Evolutionary conservation across 2,113 vertebrate species (phyloP).

Genomic region (Vombatus ursinus): DNA sequence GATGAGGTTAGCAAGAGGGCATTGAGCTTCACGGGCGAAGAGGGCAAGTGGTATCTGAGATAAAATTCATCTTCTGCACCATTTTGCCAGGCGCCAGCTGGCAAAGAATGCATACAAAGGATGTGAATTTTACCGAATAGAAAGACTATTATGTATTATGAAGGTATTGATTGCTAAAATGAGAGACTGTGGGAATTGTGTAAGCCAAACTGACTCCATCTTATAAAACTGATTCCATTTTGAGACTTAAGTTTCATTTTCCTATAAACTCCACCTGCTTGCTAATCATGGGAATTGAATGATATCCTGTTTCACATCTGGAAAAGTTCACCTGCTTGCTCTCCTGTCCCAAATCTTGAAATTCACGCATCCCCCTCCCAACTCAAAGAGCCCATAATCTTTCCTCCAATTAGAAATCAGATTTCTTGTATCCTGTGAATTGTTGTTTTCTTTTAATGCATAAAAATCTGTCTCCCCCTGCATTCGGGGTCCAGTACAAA

Average conservation of each 20-base stretch:
- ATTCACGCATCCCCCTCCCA: neutral
- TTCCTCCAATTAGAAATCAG: neutral
- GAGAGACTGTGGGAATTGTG: neutral
- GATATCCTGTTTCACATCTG: neutral
- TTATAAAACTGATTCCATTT: no score
- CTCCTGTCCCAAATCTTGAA: neutral
- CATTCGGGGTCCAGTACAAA: neutral
- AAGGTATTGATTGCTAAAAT: neutral
- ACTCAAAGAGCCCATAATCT: neutral
- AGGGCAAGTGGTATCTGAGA: neutral
- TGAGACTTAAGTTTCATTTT: no score
- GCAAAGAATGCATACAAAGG: conserved; percentile 5
- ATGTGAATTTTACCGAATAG: neutral
- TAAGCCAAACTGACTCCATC: no score
- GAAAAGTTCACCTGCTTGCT: neutral
- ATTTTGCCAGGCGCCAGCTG: neutral
- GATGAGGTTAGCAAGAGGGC: neutral
- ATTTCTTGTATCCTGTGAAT: neutral
- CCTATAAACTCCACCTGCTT: neutral
- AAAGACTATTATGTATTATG: neutral
- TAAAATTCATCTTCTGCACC: neutral
- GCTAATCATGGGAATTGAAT: neutral
- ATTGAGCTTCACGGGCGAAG: neutral
- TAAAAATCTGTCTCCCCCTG: neutral
- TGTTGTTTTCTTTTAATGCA: neutral